Percentiles rank a stretch among this genome's conserved stretches.
phyloP scores from a whole-genome alignment of 2,113 vertebrate species.

The Indri indri region DNA sequence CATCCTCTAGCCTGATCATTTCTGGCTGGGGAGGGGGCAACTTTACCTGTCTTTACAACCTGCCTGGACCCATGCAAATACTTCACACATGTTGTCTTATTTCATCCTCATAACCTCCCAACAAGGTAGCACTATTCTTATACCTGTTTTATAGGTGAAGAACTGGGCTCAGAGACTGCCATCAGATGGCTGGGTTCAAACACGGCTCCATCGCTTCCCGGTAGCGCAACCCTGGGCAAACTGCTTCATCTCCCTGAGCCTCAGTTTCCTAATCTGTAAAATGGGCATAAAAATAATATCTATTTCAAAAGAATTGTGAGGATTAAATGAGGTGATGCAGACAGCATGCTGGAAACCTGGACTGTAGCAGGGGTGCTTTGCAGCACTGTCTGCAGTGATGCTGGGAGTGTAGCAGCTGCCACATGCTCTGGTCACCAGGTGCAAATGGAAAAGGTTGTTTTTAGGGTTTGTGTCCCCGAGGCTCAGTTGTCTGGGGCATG shows the following conservation, averaged over 20 bases:
- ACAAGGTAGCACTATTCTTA: background rate
- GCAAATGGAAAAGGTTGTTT: background rate
- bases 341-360: too few species aligned
- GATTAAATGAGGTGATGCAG: background rate
- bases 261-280: background rate
- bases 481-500: background rate
- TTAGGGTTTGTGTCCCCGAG: background rate
- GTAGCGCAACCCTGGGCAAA: accelerated
- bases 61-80: accelerated
- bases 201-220: background rate
- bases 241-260: background rate
- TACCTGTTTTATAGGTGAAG: background rate
- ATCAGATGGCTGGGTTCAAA: background rate
- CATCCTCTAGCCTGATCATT: background rate
- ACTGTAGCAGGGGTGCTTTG: background rate
- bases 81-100: background rate
- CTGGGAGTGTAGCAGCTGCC: background rate
- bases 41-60: too few species aligned
- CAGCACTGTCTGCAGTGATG: background rate
- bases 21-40: background rate
- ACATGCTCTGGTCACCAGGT: accelerated
- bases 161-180: background rate
- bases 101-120: background rate
- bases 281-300: background rate
- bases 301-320: background rate